Evolutionary conservation across 1,140 invertebrate species (phyloP).

Genomic region (Teleopsis dalmanni): DNA sequence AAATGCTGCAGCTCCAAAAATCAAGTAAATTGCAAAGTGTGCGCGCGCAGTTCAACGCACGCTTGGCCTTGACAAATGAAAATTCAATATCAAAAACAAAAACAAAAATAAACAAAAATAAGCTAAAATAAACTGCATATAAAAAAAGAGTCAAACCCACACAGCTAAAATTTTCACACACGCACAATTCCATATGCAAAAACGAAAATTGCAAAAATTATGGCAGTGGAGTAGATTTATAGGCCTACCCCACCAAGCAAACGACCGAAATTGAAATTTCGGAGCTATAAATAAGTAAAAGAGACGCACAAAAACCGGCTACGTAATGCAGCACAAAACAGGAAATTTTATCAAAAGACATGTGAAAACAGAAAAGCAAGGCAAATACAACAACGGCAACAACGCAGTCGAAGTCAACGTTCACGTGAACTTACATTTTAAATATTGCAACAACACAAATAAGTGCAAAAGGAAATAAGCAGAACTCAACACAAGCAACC

Average conservation of each 20-base stretch:
- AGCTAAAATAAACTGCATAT: conserved; percentile 1
- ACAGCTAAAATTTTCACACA: neutral
- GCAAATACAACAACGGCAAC: too few relatives aligned
- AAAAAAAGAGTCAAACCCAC: conserved; percentile 1
- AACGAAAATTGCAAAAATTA: conserved; percentile 16
- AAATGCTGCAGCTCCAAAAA: too few relatives aligned
- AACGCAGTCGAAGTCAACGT: too few relatives aligned
- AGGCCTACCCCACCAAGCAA: conserved; percentile 12
- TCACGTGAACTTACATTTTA: too few relatives aligned
- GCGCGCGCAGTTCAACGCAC: conserved; percentile 11
- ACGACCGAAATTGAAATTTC: conserved; percentile 12
- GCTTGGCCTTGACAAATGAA: conserved; percentile 16
- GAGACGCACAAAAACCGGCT: neutral
- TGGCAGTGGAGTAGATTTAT: conserved; percentile 19
- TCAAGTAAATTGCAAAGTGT: conserved; percentile 1
- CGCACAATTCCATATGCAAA: conserved; percentile 3
- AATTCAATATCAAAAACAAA: conserved; percentile 17
- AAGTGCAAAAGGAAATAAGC: too few relatives aligned
- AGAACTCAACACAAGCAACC: too few relatives aligned
- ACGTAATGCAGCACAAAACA: conserved; percentile 1
- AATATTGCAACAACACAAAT: too few relatives aligned
- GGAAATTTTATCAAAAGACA: too few relatives aligned
- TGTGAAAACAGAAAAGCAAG: too few relatives aligned
- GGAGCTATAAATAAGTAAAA: conserved; percentile 11
- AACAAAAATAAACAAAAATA: conserved; percentile 6